Evolutionary conservation across 2,888 invertebrate species (phyloP), one percentile per base, ranked within the genome.

Genomic region (Dyspetes luteomarginatus): DNA sequence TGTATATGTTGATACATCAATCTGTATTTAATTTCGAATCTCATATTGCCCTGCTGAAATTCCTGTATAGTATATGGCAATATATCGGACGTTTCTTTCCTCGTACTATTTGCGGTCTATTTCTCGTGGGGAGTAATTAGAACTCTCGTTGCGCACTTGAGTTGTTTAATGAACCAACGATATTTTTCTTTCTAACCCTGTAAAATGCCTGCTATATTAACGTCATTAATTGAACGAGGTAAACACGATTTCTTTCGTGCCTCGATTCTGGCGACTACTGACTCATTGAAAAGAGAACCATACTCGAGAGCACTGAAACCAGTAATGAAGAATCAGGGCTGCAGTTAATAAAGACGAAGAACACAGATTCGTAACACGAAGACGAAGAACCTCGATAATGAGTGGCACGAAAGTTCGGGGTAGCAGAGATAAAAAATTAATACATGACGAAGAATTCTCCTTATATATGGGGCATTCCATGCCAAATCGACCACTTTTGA

Each of bases 301-400:
- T 36, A 24, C 55, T 26, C 3, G 9, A 22, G 22, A 55, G 52
- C 36, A 67, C 30, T 52, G 22, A 55, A 36, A 41, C 5, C 17
- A 52, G 12, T n/a, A 41, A n/a, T 1, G 45, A 36, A 15, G 41
- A 4, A 45, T 71, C 43, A 41, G 43, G 24, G 26, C 48, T 60
- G 58, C 9, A 30, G 45, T 15, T 71, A 71, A 71, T 71, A 58
- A 71, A 48, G 58, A 43, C 12, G 41, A 68, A n/a, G n/a, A n/a
- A n/a, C n/a, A n/a, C n/a, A n/a, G n/a, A n/a, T n/a, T n/a, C n/a
- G n/a, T n/a, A n/a, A n/a, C n/a, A n/a, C n/a, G 43, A 2, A 48
- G 7, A 45, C 15, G 36, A 64, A 28, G 45, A 43, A 48, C 30
- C 36, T 15, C n/a, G 26, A 19, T 43, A 48, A n/a, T n/a, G n/a